These are phyloP conservation scores for Nansenia antarctica DNA, from an alignment of 2,113 vertebrate genomes.

Conservation along the genomic window DNA sequence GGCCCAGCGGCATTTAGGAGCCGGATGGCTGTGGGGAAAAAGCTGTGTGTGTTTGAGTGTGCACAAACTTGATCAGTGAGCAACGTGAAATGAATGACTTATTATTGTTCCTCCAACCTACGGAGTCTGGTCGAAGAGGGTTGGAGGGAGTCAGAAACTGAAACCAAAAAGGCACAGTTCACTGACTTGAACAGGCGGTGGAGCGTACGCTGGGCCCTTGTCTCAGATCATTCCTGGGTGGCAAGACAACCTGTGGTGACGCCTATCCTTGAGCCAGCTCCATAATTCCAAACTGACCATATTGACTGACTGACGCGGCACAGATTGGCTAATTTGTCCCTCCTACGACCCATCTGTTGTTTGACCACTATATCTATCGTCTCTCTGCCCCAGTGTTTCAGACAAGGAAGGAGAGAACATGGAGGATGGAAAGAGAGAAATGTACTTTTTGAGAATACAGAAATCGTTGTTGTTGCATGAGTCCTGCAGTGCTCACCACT, in stretches of 20 bases:
- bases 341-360: constrained; percentile 16
- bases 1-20: too few relatives aligned
- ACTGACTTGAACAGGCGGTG: not conserved
- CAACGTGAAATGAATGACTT: not conserved
- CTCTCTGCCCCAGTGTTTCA: constrained; percentile 8
- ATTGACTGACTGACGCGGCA: constrained; percentile 20
- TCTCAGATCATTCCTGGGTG: constrained; percentile 8
- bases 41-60: too few relatives aligned
- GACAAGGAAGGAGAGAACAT: constrained; percentile 19
- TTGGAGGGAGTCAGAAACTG: not conserved
- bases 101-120: not conserved
- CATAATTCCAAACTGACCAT: constrained; percentile 19
- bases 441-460: not conserved
- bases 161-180: not conserved
- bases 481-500: not conserved
- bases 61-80: not conserved
- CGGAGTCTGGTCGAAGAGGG: too few relatives aligned
- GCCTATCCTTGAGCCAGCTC: constrained; percentile 5
- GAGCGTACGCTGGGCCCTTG: not conserved
- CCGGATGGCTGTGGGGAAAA: too few relatives aligned
- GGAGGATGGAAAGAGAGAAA: constrained; percentile 11
- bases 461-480: constrained; percentile 9
- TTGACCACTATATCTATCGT: not conserved
- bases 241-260: constrained; percentile 16
- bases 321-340: constrained; percentile 7